Base-by-base conservation (phyloP, 2,797 vertebrate genomes). In the Fratercula arctica region DNA sequence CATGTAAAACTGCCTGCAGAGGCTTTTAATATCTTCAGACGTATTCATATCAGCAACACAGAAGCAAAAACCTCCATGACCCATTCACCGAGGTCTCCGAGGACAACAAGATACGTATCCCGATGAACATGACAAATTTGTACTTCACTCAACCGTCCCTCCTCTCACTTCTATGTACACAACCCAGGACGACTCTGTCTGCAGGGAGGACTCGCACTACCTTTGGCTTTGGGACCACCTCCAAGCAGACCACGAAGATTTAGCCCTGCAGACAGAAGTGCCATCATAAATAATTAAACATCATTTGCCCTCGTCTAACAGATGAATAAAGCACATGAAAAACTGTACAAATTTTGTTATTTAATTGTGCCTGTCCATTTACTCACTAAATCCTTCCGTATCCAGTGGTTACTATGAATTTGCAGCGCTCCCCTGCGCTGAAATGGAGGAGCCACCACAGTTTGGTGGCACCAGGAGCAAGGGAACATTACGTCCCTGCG, bases 141-240 rank as follows among this genome's bases (percentile, higher is more conserved):
- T 39, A 19, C 79, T 35, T 41, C 5, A 25, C 33, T 10, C 37
- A 50, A 35, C 8, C 61, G 6, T 2, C 39, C 18, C 31, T 39
- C 28, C 51, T 51, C 59, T 39, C 5, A 5, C 13, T 16, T 7
- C 5, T 4, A 17, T 1, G 6, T 3, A 20, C 3, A 0, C 9
- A 31, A 25, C 2, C 78, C 51, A 12, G 9, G n/a, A 12, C 20
- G 63, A 2, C 39, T 48, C 46, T 48, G 21, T 16, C 94, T 26
- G 74, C 39, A 43, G 39, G 61, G 57, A 85, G 76, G n/a, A n/a
- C 33, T 8, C 2, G 0, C 15, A 5, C 50, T 5, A 7, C 70
- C 74, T 4, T 21, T 2, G 14, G 61, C 89, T 85, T 29, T 9
- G 2, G 57, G 31, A 41, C 13, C 4, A 15, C 4, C 59, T 80